phyloP scores from a whole-genome alignment of 2,797 vertebrate species.

The Alfaro cultratus region DNA sequence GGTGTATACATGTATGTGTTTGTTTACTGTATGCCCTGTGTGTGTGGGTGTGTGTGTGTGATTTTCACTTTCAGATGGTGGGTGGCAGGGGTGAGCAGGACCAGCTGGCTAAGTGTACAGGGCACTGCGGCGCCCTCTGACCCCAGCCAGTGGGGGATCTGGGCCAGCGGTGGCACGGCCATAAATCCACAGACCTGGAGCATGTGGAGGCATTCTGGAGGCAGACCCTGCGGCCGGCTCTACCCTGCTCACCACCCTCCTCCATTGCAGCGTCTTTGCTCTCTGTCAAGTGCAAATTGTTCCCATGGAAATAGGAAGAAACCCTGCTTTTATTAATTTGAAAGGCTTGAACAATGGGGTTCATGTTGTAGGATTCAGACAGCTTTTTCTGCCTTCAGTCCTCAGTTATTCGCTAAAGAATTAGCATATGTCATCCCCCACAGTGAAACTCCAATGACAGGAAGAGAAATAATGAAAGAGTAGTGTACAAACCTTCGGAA shows the following conservation, averaged over 20 bases:
- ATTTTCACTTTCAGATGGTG: constrained; percentile 48
- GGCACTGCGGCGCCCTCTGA: constrained; percentile 68
- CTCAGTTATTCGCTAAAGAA: constrained; percentile 38
- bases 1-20: constrained; percentile 36
- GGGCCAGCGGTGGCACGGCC: constrained; percentile 65
- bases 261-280: constrained; percentile 59
- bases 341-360: constrained; percentile 44
- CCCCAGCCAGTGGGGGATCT: constrained; percentile 65
- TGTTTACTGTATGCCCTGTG: constrained; percentile 3
- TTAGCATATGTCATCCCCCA: constrained; percentile 44
- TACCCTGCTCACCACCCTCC: constrained; percentile 57
- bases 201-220: constrained; percentile 78
- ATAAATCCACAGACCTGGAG: constrained; percentile 79
- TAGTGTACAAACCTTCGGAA: constrained; percentile 37
- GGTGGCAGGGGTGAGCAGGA: constrained; percentile 61
- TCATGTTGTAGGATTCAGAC: constrained; percentile 28
- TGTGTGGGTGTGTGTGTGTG: constrained; percentile 16
- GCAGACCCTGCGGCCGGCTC: constrained; percentile 76
- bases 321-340: constrained; percentile 45
- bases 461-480: constrained; percentile 38
- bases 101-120: constrained; percentile 73
- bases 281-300: constrained; percentile 74
- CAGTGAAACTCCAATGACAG: constrained; percentile 40
- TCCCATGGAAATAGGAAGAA: constrained; percentile 70
- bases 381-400: constrained; percentile 15